Evolutionary conservation across 1,140 invertebrate species (phyloP), one percentile per base, ranked within the genome.

Genomic region (Colletes gigas): DNA sequence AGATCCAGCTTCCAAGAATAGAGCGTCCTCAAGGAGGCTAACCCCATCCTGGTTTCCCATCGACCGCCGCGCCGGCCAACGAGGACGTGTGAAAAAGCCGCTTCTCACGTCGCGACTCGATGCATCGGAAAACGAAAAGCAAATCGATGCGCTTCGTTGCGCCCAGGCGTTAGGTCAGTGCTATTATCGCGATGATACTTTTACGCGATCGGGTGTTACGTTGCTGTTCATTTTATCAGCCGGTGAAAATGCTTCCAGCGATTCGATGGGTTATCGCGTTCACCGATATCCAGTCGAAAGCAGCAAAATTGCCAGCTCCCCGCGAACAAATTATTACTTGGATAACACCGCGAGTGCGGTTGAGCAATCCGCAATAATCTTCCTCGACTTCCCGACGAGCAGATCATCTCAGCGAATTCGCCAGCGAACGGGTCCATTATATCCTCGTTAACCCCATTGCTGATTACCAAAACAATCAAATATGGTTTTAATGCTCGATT

Each of bases 1-100:
- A 79, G 85, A 87, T 89, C 87, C 82, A 83, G 77, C 85, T 91
- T 92, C 91, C 86, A 82, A 88, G 90, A 91, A 91, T 88, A 90
- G 86, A 86, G 88, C 91, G 90, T 90, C 91, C 90, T 92, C 88
- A 63, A 87, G 90, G 85, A 83, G 87, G 89, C 81, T 91, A 87
- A 87, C 89, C 87, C 83, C 87, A 86, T 86, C 81, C 78, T 69
- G 65, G 75, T 86, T 81, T 82, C 55, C 79, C 82, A 77, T 84
- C 82, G 70, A 41, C 15, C n/a, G 57, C 57, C 9, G 5, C n/a
- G 60, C 39, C 55, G 83, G 54, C 70, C 83, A 82, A 78, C 74
- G 74, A 78, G 83, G 62, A 72, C 81, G 84, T 75, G 84, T 69
- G 84, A 86, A 86, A 86, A 85, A 86, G 67, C 75, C 39, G 52